phyloP scores from a whole-genome alignment of 2,888 invertebrate genomes.

The Cheilosia vernalis region DNA sequence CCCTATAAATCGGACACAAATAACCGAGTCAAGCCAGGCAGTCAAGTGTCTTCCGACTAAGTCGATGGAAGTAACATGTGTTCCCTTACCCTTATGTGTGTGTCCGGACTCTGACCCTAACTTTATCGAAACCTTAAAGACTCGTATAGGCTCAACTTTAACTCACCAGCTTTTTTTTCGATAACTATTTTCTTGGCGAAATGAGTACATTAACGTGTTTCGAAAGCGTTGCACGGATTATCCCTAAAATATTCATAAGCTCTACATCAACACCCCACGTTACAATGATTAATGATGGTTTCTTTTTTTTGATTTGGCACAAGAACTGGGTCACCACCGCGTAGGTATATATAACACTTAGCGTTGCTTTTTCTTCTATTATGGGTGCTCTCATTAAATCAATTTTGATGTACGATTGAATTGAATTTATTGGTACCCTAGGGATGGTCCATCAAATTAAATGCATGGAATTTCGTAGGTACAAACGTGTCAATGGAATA shows the following conservation, averaged over 20 bases:
- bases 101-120: constrained; percentile 12
- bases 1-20: constrained; percentile 72
- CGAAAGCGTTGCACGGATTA: background rate
- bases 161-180: no score
- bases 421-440: constrained; percentile 44
- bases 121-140: background rate
- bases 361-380: constrained; percentile 33
- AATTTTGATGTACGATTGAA: constrained; percentile 49
- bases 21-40: constrained; percentile 71
- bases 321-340: constrained; percentile 45
- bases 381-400: constrained; percentile 56
- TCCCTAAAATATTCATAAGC: background rate
- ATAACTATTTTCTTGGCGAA: no score
- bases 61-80: constrained; percentile 18
- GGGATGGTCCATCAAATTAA: background rate
- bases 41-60: constrained; percentile 68
- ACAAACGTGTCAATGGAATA: background rate
- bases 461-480: background rate
- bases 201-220: no score
- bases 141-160: background rate
- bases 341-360: background rate
- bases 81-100: background rate
- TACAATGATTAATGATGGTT: constrained; percentile 56
- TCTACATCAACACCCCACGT: background rate
- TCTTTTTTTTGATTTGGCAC: constrained; percentile 18